Evolutionary conservation across 2,797 vertebrate species (phyloP).

Genomic region (Chelonia mydas): DNA sequence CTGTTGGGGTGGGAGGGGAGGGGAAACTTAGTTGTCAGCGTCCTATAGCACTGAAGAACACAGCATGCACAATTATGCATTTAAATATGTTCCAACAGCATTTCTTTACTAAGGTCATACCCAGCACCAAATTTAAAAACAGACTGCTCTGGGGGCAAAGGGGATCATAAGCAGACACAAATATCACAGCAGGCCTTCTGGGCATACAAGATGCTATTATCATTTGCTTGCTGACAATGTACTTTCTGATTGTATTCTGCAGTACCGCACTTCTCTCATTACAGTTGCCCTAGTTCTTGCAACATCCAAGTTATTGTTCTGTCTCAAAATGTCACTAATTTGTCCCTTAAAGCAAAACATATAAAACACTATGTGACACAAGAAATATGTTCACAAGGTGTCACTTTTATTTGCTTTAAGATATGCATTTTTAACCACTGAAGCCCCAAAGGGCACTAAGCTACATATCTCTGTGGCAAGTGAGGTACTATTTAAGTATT

Average conservation of each 20-base stretch:
- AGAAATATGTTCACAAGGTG: constrained; percentile 37
- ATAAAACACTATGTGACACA: constrained; percentile 49
- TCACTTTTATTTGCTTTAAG: constrained; percentile 46
- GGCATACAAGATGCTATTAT: constrained; percentile 49
- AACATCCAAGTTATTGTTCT: constrained; percentile 63
- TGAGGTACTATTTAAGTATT: constrained; percentile 23
- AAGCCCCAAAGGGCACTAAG: constrained; percentile 19
- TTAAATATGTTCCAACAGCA: constrained; percentile 13
- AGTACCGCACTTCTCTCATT: constrained; percentile 58
- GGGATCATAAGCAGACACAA: constrained; percentile 37
- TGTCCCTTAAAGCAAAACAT: constrained; percentile 68
- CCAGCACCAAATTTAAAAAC: constrained; percentile 51
- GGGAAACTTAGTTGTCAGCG: background rate
- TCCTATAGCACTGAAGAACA: background rate
- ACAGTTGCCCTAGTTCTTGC: constrained; percentile 60
- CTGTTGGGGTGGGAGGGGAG: background rate
- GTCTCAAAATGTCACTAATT: constrained; percentile 61
- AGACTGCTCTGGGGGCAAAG: constrained; percentile 21
- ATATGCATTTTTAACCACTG: constrained; percentile 25
- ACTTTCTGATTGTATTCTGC: constrained; percentile 27
- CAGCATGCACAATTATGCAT: background rate
- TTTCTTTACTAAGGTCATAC: constrained; percentile 33
- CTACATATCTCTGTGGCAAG: constrained; percentile 14
- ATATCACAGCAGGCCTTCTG: constrained; percentile 49
- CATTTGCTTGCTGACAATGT: constrained; percentile 54